phyloP scores from a whole-genome alignment of 2,888 invertebrate species.

The Dynastes hyllus region DNA sequence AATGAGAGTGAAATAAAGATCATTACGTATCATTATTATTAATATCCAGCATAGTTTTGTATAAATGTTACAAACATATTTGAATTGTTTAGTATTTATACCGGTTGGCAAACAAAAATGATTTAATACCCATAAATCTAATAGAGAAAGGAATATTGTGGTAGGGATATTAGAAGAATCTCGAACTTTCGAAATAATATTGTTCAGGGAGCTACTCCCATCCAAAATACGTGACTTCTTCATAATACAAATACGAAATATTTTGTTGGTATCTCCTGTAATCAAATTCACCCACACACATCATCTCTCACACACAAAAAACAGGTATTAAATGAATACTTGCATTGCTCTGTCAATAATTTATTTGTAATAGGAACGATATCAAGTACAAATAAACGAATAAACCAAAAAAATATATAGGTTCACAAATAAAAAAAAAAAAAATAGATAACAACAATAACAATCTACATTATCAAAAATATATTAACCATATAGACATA shows the following conservation, averaged over 20 bases:
- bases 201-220: too few relatives aligned
- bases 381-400: conserved; percentile 39
- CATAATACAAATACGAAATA: background rate
- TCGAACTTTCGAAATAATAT: too few relatives aligned
- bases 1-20: too few relatives aligned
- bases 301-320: background rate
- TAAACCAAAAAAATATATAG: conserved; percentile 13
- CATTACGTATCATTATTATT: too few relatives aligned
- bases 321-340: conserved; percentile 54
- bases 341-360: conserved; percentile 45
- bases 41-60: too few relatives aligned
- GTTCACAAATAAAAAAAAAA: conserved; percentile 10
- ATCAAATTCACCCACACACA: background rate
- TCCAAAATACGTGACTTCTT: background rate
- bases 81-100: too few relatives aligned
- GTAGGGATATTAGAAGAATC: too few relatives aligned
- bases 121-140: too few relatives aligned
- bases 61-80: too few relatives aligned
- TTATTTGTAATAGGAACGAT: conserved; percentile 50
- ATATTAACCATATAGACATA: background rate
- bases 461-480: conserved; percentile 1
- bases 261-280: conserved; percentile 2
- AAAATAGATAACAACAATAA: background rate
- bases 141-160: too few relatives aligned
- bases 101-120: too few relatives aligned